These are phyloP conservation scores for Rhynchophorus ferrugineus DNA, from an alignment of 1,140 invertebrate genomes.

Conservation along the genomic window DNA sequence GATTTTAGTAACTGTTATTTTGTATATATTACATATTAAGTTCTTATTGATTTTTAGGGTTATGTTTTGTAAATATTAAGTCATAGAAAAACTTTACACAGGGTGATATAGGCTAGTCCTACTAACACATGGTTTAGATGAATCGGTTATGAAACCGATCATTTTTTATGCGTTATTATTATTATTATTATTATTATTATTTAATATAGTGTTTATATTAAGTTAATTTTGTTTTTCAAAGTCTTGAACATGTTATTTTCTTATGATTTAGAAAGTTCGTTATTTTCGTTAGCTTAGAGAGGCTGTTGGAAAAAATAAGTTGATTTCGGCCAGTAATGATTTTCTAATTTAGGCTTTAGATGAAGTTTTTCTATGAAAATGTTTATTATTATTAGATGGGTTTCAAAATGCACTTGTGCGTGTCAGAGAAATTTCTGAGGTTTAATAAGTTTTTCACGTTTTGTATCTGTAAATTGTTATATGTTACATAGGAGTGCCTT, in stretches of 20 bases:
- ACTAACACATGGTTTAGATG: background rate
- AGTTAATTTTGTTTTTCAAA: background rate
- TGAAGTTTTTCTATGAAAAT: background rate
- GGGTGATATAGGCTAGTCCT: background rate
- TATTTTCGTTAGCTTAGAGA: too few species aligned
- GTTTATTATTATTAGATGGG: too few species aligned
- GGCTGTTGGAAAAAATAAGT: background rate
- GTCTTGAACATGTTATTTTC: too few species aligned
- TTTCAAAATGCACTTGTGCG: too few species aligned
- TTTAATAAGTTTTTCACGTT: conserved; percentile 9
- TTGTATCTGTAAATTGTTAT: conserved; percentile 10
- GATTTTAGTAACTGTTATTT: too few species aligned
- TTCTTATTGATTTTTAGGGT: background rate
- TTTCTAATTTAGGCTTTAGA: too few species aligned
- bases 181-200: background rate
- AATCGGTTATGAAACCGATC: too few species aligned
- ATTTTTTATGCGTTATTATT: too few species aligned
- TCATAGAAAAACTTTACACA: background rate
- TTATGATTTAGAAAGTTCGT: background rate
- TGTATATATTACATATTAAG: too few species aligned
- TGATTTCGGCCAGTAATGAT: background rate
- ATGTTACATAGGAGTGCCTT: conserved; percentile 16
- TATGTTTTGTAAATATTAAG: background rate
- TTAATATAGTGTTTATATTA: background rate
- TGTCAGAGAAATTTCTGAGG: too few species aligned